Percentiles rank a stretch among this genome's conserved stretches.
These are phyloP conservation scores for Diarsia rubi DNA, from an alignment of 2,888 invertebrate genomes.

Conservation along the genomic window DNA sequence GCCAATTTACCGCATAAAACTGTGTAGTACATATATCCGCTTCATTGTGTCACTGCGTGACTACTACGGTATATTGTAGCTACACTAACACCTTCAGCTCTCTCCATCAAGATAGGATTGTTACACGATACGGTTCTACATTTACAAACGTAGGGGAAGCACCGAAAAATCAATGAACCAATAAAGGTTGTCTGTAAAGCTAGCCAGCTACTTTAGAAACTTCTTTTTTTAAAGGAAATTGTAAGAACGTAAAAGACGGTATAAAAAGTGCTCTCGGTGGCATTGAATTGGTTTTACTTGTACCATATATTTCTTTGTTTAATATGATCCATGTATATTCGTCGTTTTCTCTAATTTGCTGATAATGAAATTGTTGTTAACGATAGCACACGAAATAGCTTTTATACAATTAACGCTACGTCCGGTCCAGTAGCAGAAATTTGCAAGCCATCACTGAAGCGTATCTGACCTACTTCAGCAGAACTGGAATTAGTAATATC, in stretches of 20 bases:
- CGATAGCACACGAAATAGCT: constrained; percentile 32
- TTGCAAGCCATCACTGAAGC: constrained; percentile 49
- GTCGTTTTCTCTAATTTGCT: constrained; percentile 19
- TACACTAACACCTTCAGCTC: neutral
- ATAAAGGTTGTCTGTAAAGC: constrained; percentile 16
- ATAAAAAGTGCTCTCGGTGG: constrained; percentile 27
- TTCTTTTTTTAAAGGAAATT: constrained; percentile 40
- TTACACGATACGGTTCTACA: neutral
- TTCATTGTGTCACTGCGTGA: constrained; percentile 10
- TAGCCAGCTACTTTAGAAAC: constrained; percentile 22
- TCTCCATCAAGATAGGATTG: neutral
- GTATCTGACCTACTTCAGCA: constrained; percentile 35
- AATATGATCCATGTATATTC: neutral
- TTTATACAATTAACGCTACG: constrained; percentile 31
- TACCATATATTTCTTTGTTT: constrained; percentile 4
- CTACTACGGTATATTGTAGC: neutral
- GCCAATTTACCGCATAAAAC: constrained; percentile 40
- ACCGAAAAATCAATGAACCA: constrained; percentile 38
- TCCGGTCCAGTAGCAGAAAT: constrained; percentile 28
- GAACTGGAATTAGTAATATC: constrained; percentile 17
- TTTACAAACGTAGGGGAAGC: constrained; percentile 12
- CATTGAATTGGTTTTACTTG: constrained; percentile 8
- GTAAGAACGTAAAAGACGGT: constrained; percentile 15
- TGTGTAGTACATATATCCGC: constrained; percentile 30
- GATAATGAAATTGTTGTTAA: constrained; percentile 8